Percentiles rank a stretch among this genome's conserved stretches.
Conservation (phyloP, 2,797 vertebrate genomes). For the Sebastes trivittatus region DNA sequence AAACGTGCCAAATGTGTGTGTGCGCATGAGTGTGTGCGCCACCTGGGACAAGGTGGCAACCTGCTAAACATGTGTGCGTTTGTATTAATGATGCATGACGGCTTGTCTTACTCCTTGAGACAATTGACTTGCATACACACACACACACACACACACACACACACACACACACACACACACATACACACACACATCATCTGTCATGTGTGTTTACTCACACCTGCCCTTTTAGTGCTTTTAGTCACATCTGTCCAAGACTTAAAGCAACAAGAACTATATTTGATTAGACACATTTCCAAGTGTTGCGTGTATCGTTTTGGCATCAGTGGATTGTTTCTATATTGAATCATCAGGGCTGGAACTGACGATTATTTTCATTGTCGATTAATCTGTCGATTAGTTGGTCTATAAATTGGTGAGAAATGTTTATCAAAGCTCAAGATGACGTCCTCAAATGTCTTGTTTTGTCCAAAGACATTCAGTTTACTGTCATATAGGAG, state of each 20-base stretch:
- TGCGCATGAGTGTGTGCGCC: slow-evolving; percentile 24
- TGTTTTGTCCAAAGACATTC: too few relatives aligned
- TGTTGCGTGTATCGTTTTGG: neutral
- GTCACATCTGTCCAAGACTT: slow-evolving; percentile 31
- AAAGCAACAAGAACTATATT: neutral
- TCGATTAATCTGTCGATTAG: too few relatives aligned
- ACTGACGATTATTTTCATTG: too few relatives aligned
- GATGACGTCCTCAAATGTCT: too few relatives aligned
- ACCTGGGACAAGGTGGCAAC: slow-evolving; percentile 52
- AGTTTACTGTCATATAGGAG: too few relatives aligned
- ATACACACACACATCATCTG: slow-evolving; percentile 6
- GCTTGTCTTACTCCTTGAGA: slow-evolving; percentile 44
- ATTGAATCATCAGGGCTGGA: too few relatives aligned
- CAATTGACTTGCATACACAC: slow-evolving; percentile 2
- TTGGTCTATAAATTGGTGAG: too few relatives aligned
- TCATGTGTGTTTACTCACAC: slow-evolving; percentile 38
- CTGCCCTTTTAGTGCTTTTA: neutral
- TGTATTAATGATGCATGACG: slow-evolving; percentile 58
- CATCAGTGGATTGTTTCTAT: neutral
- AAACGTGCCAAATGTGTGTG: slow-evolving; percentile 35
- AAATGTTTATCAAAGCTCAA: too few relatives aligned
- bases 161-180: slow-evolving; percentile 1
- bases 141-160: slow-evolving; percentile 1
- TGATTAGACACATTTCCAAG: neutral
- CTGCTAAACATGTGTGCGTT: slow-evolving; percentile 59